phyloP scores from a whole-genome alignment of 2,113 vertebrate genomes.

The Mastomys coucha region DNA sequence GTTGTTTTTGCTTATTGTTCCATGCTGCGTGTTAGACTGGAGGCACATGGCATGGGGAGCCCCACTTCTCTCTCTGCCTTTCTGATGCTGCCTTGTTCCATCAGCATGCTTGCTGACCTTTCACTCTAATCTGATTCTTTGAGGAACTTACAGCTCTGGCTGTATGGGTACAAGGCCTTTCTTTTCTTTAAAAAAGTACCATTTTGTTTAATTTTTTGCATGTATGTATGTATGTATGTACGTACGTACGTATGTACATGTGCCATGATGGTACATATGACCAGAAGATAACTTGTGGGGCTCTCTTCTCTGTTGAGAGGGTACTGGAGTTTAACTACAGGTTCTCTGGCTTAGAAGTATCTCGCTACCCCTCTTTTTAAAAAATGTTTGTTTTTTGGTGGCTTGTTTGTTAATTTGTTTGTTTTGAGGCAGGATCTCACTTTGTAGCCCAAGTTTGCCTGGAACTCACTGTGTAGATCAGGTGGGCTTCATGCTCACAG shows the following conservation, averaged over 20 bases:
- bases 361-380: neutral
- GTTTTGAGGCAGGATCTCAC: neutral
- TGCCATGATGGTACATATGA: too few relatives aligned
- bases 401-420: neutral
- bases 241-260: neutral
- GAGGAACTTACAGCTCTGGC: neutral
- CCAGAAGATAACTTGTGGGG: neutral
- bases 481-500: neutral
- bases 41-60: neutral
- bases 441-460: neutral
- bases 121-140: neutral
- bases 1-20: neutral
- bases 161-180: neutral
- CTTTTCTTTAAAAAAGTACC: neutral
- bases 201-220: neutral
- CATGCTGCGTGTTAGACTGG: neutral
- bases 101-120: conserved; percentile 1
- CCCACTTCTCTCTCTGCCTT: neutral
- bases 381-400: too few relatives aligned
- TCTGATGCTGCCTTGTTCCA: neutral
- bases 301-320: neutral
- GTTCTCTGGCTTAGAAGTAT: neutral
- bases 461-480: neutral
- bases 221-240: neutral
- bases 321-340: neutral